phyloP scores from a whole-genome alignment of 2,888 invertebrate genomes.

The Cactoblastis cactorum region DNA sequence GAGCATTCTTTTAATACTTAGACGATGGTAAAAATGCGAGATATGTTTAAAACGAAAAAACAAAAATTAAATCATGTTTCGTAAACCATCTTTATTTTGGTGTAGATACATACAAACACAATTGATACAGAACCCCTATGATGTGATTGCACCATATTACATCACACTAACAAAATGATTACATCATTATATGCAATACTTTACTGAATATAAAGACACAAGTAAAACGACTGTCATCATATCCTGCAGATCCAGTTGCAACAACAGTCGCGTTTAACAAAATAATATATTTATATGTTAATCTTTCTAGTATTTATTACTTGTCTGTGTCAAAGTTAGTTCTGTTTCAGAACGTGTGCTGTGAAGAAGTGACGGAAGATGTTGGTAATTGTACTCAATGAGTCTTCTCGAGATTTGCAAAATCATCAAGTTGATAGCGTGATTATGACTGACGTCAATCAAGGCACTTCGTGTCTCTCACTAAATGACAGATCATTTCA shows the following conservation, averaged over 20 bases:
- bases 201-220: conserved; percentile 11
- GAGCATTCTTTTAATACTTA: too few species aligned
- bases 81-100: too few species aligned
- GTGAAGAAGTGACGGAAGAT: background rate
- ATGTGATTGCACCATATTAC: conserved; percentile 11
- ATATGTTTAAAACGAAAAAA: too few species aligned
- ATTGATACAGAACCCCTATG: background rate
- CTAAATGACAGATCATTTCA: background rate
- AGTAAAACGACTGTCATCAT: background rate
- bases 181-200: conserved; percentile 18
- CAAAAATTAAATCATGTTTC: too few species aligned
- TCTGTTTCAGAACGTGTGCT: conserved; percentile 1
- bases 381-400: background rate
- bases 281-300: too few species aligned
- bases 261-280: background rate
- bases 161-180: conserved; percentile 19
- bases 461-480: background rate
- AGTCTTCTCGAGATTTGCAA: background rate
- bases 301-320: too few species aligned
- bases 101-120: background rate
- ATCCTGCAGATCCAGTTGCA: background rate
- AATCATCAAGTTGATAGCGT: background rate
- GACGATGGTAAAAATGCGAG: too few species aligned
- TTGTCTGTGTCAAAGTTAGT: background rate
- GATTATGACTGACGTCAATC: background rate